Base-by-base conservation (phyloP, 2,113 vertebrate species). In the Bucco capensis region DNA sequence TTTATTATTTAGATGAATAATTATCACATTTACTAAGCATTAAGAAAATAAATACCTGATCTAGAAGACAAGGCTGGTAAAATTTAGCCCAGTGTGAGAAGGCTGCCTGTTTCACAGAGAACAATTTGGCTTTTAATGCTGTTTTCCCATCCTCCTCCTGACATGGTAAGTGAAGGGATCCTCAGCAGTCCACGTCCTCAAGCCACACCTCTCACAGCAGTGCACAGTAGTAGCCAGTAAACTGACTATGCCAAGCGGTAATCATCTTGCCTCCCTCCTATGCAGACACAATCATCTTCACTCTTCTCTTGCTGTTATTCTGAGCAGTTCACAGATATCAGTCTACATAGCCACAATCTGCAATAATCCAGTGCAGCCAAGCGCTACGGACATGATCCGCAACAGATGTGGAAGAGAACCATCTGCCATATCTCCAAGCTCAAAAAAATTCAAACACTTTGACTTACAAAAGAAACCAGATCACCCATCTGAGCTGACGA, bases 371-470 rank as follows among this genome's bases (percentile, higher is more conserved):
- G 50, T 30, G 47, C 81, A 61, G 14, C 30, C 47, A 73, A 49
- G 31, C 21, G 67, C 42, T 66, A 46, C 0, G 4, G 38, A 66
- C 33, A 44, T 0, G 2, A 33, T 25, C 51, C 44, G 42, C 0
- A 1, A 73, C 8, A 76, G 40, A 53, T 0, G 0, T 30, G 14
- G 28, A 70, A 5, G 8, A 79, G 75, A 72, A 80, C 50, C 38
- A 69, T n/a, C 31, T 62, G 56, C 35, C 17, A 0, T 14, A 61
- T n/a, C 47, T 54, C 69, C 47, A 73, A 70, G 60, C 31, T 77
- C 40, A 58, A 76, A 73, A 58, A 54, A 69, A 31, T 64, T 10
- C 42, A 58, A 73, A 69, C 31, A 50, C 18, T 91, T 75, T 22
- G 28, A 50, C 22, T 46, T 40, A 9, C 0, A 31, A 71, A 67